Evolutionary conservation across 2,113 vertebrate species (phyloP).

Genomic region (Motacilla alba): DNA sequence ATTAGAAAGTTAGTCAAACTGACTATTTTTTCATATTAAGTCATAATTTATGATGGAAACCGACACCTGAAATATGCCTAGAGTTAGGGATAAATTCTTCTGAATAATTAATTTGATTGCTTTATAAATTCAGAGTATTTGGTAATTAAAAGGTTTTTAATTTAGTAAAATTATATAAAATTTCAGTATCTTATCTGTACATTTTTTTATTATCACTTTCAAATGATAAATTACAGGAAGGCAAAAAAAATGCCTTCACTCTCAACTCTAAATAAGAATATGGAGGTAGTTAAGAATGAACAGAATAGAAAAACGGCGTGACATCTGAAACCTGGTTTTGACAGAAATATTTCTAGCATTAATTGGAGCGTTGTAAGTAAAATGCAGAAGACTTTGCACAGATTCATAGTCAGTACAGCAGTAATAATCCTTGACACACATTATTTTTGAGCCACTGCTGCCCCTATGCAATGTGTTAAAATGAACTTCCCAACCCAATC

Average conservation of each 20-base stretch:
- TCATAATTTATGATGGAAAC: not conserved
- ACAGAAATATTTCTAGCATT: constrained; percentile 65
- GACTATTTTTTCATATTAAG: not conserved
- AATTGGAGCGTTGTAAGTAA: not conserved
- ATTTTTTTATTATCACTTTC: constrained; percentile 39
- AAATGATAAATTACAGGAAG: not conserved
- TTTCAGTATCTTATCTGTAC: not conserved
- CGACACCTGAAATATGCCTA: not conserved
- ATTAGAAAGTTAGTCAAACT: not conserved
- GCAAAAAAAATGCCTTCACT: constrained; percentile 12
- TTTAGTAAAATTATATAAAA: constrained; percentile 31
- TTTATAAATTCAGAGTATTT: constrained; percentile 54
- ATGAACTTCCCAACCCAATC: constrained; percentile 4
- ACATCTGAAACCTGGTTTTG: constrained; percentile 56
- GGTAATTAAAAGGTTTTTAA: constrained; percentile 46
- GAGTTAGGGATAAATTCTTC: constrained; percentile 16
- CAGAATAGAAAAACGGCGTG: not conserved
- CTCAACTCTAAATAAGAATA: constrained; percentile 13
- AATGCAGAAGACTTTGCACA: constrained; percentile 41
- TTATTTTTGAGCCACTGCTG: constrained; percentile 54
- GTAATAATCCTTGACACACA: constrained; percentile 37
- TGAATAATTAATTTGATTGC: constrained; percentile 49
- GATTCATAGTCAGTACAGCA: constrained; percentile 21
- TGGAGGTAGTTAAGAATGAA: not conserved
- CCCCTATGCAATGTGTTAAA: constrained; percentile 3